Conservation (phyloP, 2,113 vertebrate species). For the Cyprinodon brontotheroides region DNA sequence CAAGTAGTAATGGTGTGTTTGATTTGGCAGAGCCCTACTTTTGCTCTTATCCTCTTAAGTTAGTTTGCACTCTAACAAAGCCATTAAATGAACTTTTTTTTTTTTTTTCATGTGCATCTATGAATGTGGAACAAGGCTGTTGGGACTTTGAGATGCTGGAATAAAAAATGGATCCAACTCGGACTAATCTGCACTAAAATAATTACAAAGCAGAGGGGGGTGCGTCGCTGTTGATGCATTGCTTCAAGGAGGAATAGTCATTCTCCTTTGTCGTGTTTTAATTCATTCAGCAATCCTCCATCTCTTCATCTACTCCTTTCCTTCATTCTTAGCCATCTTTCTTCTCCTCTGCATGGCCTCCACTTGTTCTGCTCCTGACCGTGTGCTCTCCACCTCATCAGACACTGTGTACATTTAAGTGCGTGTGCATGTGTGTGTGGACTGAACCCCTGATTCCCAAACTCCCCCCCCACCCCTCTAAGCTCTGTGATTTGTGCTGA, state of each 20-base stretch:
- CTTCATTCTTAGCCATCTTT: conserved; percentile 52
- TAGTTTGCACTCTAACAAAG: conserved; percentile 25
- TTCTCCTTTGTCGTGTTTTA: conserved; percentile 67
- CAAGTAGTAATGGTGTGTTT: conserved; percentile 25
- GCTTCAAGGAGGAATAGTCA: conserved; percentile 71
- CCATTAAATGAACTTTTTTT: conserved; percentile 23
- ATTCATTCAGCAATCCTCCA: conserved; percentile 33
- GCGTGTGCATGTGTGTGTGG: conserved; percentile 27
- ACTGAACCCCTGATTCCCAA: background rate
- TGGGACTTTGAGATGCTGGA: conserved; percentile 7
- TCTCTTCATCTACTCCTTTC: conserved; percentile 50
- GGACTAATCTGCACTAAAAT: conserved; percentile 6
- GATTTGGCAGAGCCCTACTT: conserved; percentile 25
- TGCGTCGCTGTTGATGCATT: conserved; percentile 39
- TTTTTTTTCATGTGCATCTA: background rate
- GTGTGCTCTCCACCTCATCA: conserved; percentile 14
- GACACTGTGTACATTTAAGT: conserved; percentile 6
- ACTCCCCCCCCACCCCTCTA: background rate
- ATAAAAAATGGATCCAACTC: conserved; percentile 15
- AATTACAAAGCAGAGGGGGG: conserved; percentile 19
- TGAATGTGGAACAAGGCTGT: conserved; percentile 2
- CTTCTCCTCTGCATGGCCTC: conserved; percentile 61
- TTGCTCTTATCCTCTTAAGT: conserved; percentile 20
- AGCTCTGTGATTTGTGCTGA: conserved; percentile 56
- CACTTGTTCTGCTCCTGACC: conserved; percentile 51